Evolutionary conservation across 2,797 vertebrate genomes (phyloP).

Genomic region (Nannoperca obscura): DNA sequence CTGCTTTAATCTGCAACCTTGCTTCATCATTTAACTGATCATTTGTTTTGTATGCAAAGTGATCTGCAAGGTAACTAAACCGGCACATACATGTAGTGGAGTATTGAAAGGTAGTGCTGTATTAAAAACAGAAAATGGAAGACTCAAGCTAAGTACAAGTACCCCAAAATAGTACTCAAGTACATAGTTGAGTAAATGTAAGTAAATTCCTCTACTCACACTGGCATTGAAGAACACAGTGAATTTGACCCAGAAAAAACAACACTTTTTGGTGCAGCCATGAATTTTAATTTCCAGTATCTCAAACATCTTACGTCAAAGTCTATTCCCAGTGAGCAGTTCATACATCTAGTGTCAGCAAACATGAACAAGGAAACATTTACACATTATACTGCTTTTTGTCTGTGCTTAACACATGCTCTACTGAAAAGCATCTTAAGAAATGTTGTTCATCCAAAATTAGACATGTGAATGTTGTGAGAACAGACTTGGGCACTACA

Average conservation of each 20-base stretch:
- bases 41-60: no score
- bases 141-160: no score
- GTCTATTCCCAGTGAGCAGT: constrained; percentile 5
- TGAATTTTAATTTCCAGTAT: constrained; percentile 38
- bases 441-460: constrained; percentile 5
- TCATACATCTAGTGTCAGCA: constrained; percentile 16
- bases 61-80: no score
- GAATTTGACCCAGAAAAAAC: neutral
- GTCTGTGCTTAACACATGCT: neutral
- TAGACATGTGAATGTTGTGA: constrained; percentile 10
- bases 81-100: no score
- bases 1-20: no score
- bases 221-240: neutral
- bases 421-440: constrained; percentile 6
- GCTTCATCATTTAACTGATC: neutral
- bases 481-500: neutral
- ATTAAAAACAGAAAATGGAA: no score
- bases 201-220: neutral
- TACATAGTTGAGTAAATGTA: neutral
- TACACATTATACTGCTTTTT: neutral
- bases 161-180: neutral
- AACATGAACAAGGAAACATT: neutral
- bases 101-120: no score
- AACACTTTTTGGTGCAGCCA: constrained; percentile 11
- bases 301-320: constrained; percentile 17